phyloP scores from a whole-genome alignment of 2,888 invertebrate species.

The Omphaloscelis lunosa region DNA sequence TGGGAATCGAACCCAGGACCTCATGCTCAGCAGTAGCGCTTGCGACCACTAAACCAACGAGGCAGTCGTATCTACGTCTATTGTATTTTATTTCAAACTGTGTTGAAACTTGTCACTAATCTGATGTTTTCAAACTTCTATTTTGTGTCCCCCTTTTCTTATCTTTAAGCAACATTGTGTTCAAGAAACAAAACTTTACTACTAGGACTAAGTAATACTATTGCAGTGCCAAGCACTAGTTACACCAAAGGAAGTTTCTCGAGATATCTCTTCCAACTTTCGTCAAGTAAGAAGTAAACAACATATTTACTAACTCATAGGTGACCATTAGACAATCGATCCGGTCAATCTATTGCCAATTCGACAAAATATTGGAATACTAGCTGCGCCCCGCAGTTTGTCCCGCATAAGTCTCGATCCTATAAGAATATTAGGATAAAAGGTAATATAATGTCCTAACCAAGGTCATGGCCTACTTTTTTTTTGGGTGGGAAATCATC shows the following conservation, averaged over 20 bases:
- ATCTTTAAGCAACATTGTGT: constrained; percentile 10
- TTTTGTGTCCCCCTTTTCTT: background rate
- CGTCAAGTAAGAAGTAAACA: constrained; percentile 14
- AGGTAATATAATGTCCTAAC: no score
- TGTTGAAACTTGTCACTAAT: background rate
- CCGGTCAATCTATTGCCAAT: background rate
- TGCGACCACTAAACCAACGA: no score
- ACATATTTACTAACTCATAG: constrained; percentile 13
- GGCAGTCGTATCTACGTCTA: no score
- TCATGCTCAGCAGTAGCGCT: no score
- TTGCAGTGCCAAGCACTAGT: constrained; percentile 7
- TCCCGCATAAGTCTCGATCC: no score
- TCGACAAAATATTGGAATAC: background rate
- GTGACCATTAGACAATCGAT: background rate
- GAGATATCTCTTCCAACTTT: constrained; percentile 21
- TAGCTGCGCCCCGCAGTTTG: no score
- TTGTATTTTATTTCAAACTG: background rate
- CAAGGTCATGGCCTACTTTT: no score
- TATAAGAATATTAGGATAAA: no score
- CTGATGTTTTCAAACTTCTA: constrained; percentile 3
- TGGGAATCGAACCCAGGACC: no score
- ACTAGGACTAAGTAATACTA: constrained; percentile 5
- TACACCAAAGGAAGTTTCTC: constrained; percentile 17
- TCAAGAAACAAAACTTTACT: constrained; percentile 7
- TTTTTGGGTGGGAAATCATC: no score